A percentile compares a stretch with the other conserved stretches of the same genome.
These are phyloP conservation scores for Caenorhabditis sp. DNA, from an alignment of 2,888 invertebrate genomes.

Conservation along the genomic window DNA sequence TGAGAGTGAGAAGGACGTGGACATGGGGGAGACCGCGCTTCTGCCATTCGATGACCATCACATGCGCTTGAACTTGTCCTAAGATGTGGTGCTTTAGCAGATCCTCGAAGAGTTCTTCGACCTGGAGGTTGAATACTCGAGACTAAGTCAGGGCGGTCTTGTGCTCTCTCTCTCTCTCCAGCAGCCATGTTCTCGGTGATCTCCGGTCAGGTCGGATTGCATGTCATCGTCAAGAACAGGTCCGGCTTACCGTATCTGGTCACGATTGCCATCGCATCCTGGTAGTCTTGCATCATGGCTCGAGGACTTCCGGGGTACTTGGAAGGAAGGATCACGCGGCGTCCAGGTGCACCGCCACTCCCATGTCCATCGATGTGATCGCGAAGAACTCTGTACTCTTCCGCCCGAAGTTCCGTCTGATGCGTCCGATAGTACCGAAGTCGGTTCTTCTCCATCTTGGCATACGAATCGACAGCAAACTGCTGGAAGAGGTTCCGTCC, in stretches of 20 bases:
- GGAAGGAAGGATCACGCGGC: slow-evolving; percentile 75
- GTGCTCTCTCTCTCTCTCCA: background rate
- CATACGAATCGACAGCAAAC: slow-evolving; percentile 24
- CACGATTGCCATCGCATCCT: slow-evolving; percentile 79
- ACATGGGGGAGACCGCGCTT: slow-evolving; percentile 80
- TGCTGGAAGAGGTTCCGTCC: slow-evolving; percentile 74
- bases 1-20: slow-evolving; percentile 73
- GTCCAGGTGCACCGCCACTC: no score
- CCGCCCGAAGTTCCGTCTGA: slow-evolving; percentile 4
- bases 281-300: slow-evolving; percentile 76
- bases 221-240: slow-evolving; percentile 82
- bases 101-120: no score
- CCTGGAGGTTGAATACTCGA: slow-evolving; percentile 67
- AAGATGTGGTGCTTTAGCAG: no score
- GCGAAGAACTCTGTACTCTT: slow-evolving; percentile 69
- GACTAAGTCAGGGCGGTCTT: slow-evolving; percentile 79
- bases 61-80: no score
- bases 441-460: slow-evolving; percentile 31
- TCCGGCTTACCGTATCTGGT: slow-evolving; percentile 75
- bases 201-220: slow-evolving; percentile 81
- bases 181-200: slow-evolving; percentile 68
- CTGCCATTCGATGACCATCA: no score
- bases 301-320: slow-evolving; percentile 82
- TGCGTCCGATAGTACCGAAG: slow-evolving; percentile 16
- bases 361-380: slow-evolving; percentile 60